These are phyloP conservation scores for Hylyphantes graminicola DNA, from an alignment of 1,140 invertebrate species.

Conservation along the genomic window DNA sequence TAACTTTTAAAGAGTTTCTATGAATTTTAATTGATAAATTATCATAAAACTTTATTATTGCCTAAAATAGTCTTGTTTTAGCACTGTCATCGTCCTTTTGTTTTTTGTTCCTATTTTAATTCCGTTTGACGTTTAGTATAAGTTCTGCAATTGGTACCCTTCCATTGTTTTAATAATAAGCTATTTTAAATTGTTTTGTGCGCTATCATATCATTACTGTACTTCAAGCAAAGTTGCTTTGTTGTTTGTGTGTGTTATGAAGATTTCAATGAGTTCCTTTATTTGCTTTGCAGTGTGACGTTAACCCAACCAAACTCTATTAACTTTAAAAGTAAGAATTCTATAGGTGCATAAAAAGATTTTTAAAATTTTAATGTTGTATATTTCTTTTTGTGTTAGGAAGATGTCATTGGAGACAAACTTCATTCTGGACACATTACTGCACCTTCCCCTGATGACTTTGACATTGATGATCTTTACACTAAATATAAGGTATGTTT, in stretches of 20 bases:
- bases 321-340: neutral
- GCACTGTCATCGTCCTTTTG: no score
- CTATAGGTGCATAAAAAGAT: neutral
- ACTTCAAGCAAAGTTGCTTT: neutral
- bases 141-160: no score
- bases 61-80: no score
- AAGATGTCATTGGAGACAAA: slow-evolving; percentile 32
- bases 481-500: slow-evolving; percentile 87
- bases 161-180: neutral
- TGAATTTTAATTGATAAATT: neutral
- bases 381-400: neutral
- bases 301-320: neutral
- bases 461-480: slow-evolving; percentile 91
- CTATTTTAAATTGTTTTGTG: neutral
- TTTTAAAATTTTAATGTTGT: neutral
- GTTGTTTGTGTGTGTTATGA: neutral
- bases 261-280: neutral
- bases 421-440: slow-evolving; percentile 31
- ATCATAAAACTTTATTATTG: no score
- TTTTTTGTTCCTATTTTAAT: no score
- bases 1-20: slow-evolving; percentile 41
- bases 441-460: slow-evolving; percentile 74
- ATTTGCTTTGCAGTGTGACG: neutral
- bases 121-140: no score
- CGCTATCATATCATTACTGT: neutral